These are phyloP conservation scores for Dunckerocampus dactyliophorus DNA, from an alignment of 2,113 vertebrate species.

Conservation along the genomic window DNA sequence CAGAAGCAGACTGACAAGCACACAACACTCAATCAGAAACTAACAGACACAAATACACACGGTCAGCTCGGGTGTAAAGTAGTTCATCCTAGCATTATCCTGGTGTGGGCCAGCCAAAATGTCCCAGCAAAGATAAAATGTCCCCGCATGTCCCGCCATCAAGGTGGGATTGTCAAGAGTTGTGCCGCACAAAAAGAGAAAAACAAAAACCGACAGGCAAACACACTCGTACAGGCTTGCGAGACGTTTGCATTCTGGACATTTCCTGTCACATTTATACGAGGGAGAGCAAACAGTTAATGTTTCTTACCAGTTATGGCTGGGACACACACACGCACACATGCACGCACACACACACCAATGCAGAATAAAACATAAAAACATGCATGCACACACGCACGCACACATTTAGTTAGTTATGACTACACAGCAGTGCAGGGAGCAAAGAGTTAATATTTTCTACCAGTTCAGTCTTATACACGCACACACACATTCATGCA, in stretches of 20 bases:
- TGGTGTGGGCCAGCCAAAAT: too few species aligned
- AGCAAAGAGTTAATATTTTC: constrained; percentile 72
- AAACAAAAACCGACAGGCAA: constrained; percentile 7
- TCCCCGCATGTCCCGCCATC: too few species aligned
- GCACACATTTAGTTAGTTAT: constrained; percentile 35
- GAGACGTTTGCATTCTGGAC: too few species aligned
- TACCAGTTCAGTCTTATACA: constrained; percentile 64
- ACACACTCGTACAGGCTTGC: constrained; percentile 8
- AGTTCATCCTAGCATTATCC: too few species aligned
- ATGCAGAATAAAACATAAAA: constrained; percentile 5
- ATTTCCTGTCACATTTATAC: too few species aligned
- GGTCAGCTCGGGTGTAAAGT: too few species aligned
- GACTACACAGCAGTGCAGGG: constrained; percentile 40
- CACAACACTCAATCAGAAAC: too few species aligned
- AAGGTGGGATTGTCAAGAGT: too few species aligned
- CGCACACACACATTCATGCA: constrained; percentile 35
- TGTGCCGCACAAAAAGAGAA: too few species aligned
- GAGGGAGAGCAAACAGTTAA: constrained; percentile 59
- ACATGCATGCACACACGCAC: constrained; percentile 29
- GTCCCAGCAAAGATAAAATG: too few species aligned
- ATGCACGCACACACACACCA: constrained; percentile 27
- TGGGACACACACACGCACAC: constrained; percentile 31
- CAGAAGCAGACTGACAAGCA: too few species aligned
- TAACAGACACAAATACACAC: too few species aligned
- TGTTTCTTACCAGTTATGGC: constrained; percentile 47